Evolutionary conservation across 2,113 vertebrate genomes (phyloP).

Genomic region (Channa argus): DNA sequence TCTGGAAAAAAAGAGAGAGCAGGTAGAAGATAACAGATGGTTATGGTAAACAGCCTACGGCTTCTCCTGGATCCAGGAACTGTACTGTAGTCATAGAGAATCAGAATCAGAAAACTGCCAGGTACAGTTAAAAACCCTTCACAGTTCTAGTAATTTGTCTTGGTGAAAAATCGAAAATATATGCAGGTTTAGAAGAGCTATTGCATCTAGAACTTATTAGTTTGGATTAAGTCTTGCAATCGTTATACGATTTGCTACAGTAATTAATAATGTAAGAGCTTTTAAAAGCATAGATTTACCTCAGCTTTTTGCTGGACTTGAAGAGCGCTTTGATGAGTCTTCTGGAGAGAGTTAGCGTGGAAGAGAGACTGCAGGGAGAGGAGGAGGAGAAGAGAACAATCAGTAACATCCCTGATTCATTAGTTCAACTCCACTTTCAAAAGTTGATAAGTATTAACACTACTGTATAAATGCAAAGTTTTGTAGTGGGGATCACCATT

Average conservation of each 20-base stretch:
- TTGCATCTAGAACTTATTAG: no score
- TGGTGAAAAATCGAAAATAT: no score
- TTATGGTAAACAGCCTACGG: not conserved
- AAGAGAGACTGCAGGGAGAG: constrained; percentile 90
- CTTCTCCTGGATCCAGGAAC: not conserved
- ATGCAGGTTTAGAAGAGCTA: no score
- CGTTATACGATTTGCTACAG: no score
- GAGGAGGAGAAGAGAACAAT: not conserved
- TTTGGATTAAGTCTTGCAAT: no score
- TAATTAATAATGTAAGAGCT: not conserved
- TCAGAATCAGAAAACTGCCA: no score
- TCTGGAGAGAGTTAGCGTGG: constrained; percentile 98
- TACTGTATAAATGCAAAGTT: no score
- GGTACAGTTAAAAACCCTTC: no score
- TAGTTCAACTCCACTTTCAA: not conserved
- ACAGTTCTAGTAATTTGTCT: no score
- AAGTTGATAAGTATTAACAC: not conserved
- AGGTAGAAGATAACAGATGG: not conserved
- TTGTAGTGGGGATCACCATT: no score
- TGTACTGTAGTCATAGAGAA: not conserved
- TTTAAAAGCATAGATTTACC: constrained; percentile 53
- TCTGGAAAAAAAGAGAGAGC: constrained; percentile 33
- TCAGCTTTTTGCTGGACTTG: constrained; percentile 98
- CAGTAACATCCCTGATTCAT: constrained; percentile 16
- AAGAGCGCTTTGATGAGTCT: constrained; percentile 98